Evolutionary conservation across 35 echinoderm and acorn worm genomes (phyloP).

Genomic region (Diadema setosum): DNA sequence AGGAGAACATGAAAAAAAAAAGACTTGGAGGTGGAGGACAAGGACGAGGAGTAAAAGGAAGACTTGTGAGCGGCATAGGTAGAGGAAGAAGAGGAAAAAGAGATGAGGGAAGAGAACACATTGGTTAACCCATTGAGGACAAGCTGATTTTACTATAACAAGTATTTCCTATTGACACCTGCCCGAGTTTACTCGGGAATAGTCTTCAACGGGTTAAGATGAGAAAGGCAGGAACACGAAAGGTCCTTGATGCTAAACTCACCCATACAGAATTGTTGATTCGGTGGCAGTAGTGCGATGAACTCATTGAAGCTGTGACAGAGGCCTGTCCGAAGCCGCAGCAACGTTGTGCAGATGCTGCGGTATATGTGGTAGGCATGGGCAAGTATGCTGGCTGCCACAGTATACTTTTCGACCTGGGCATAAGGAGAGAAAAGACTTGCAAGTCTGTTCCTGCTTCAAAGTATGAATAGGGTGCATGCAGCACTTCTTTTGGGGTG

Average conservation of each 20-base stretch:
- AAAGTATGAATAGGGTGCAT: too few relatives aligned
- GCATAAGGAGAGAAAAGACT: not conserved
- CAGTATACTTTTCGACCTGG: conserved; percentile 47
- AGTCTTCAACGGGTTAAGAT: too few relatives aligned
- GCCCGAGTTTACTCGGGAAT: too few relatives aligned
- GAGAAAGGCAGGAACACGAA: not conserved
- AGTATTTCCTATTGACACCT: too few relatives aligned
- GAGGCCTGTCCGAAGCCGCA: conserved; percentile 3
- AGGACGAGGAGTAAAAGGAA: too few relatives aligned
- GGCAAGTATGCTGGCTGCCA: conserved; percentile 31
- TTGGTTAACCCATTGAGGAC: too few relatives aligned
- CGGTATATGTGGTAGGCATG: conserved; percentile 73
- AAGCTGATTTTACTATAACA: too few relatives aligned
- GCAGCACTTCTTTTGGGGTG: too few relatives aligned
- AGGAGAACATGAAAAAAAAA: too few relatives aligned
- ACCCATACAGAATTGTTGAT: conserved; percentile 70
- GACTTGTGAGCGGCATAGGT: too few relatives aligned
- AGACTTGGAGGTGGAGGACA: too few relatives aligned
- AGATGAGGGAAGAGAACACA: not conserved
- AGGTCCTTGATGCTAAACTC: not conserved
- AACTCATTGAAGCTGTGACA: conserved; percentile 63
- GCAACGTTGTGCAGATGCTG: conserved; percentile 41
- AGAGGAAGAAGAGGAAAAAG: not conserved
- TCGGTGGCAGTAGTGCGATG: conserved; percentile 16
- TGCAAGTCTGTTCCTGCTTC: too few relatives aligned